These are phyloP conservation scores for Rhyacophila brunnea DNA, from an alignment of 1,140 invertebrate genomes.

Conservation along the genomic window DNA sequence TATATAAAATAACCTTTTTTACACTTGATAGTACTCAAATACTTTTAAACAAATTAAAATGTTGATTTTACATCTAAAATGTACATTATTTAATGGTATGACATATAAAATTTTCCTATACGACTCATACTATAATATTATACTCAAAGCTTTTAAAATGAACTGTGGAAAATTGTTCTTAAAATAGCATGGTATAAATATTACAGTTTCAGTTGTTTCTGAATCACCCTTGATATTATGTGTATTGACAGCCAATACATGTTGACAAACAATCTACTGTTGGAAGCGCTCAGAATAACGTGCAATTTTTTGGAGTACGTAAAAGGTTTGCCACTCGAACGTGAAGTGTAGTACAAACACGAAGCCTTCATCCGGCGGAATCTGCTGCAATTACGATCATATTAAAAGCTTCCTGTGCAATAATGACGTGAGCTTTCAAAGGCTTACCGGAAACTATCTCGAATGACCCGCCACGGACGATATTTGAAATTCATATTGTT, in stretches of 20 bases:
- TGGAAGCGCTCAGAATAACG: not conserved
- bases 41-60: too few species aligned
- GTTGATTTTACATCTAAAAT: too few species aligned
- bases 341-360: conserved; percentile 1
- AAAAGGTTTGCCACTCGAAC: not conserved
- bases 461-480: too few species aligned
- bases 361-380: not conserved
- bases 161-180: too few species aligned
- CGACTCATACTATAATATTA: too few species aligned
- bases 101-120: too few species aligned
- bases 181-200: too few species aligned
- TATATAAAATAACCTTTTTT: too few species aligned
- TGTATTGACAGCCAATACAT: conserved; percentile 1
- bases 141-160: too few species aligned
- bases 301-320: conserved; percentile 6
- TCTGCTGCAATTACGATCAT: conserved; percentile 1
- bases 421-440: not conserved
- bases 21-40: too few species aligned
- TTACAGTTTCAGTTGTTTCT: not conserved
- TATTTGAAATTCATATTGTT: too few species aligned
- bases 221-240: not conserved
- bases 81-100: too few species aligned
- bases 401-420: not conserved
- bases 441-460: not conserved
- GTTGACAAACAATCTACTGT: conserved; percentile 1